A percentile compares a stretch with the other conserved stretches of the same genome.
phyloP scores from a whole-genome alignment of 2,797 vertebrate genomes.

The Synanceia verrucosa region DNA sequence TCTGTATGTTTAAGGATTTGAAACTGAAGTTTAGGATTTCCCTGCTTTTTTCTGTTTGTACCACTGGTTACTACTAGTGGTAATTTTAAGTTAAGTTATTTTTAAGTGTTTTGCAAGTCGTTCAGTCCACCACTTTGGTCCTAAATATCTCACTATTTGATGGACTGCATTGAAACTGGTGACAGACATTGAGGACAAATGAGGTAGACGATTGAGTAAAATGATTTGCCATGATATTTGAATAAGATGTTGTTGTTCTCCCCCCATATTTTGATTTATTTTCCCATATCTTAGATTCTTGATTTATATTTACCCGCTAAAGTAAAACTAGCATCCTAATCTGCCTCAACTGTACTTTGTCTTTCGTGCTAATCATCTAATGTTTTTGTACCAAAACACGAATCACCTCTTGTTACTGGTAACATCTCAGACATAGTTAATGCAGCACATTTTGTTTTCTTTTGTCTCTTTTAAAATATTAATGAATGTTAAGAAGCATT shows the following conservation, averaged over 20 bases:
- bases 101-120: background rate
- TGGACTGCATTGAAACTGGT: background rate
- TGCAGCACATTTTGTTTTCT: background rate
- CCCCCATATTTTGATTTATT: too few relatives aligned
- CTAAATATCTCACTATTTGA: background rate
- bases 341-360: background rate
- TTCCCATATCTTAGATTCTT: too few relatives aligned
- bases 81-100: background rate
- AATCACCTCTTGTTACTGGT: background rate
- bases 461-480: background rate
- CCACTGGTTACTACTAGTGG: background rate
- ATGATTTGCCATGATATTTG: background rate
- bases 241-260: too few relatives aligned
- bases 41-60: background rate
- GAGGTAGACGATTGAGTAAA: too few relatives aligned
- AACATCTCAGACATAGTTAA: background rate
- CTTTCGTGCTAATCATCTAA: background rate
- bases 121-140: background rate
- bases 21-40: background rate
- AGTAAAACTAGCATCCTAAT: background rate
- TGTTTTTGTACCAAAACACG: too few relatives aligned
- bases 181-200: too few relatives aligned
- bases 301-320: too few relatives aligned
- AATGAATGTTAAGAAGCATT: background rate
- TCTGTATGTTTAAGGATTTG: background rate